A percentile compares a stretch with the other conserved stretches of the same genome.
Evolutionary conservation across 53 echinoderm and acorn worm genomes (phyloP).

Genomic region (Luidia sarsii): DNA sequence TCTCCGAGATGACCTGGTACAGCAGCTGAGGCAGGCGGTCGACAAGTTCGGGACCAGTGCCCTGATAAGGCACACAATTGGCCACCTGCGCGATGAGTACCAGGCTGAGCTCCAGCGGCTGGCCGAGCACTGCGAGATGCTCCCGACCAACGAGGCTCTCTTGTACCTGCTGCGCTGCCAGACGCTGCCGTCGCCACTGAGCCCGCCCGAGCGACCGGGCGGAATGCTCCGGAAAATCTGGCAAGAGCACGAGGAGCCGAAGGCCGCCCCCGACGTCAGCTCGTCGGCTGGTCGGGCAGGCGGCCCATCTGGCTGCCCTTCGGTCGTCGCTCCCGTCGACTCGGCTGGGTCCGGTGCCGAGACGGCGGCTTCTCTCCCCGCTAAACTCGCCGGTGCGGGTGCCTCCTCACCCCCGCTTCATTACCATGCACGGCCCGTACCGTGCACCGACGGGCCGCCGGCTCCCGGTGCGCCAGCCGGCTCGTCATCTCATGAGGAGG

Average conservation of each 20-base stretch:
- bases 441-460: neutral
- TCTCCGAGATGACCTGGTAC: neutral
- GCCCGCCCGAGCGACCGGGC: neutral
- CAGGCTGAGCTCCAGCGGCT: neutral
- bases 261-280: neutral
- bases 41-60: conserved; percentile 1
- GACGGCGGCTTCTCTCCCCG: neutral
- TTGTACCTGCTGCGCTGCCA: neutral
- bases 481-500: too few species aligned
- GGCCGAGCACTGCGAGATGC: neutral
- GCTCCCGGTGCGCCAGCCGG: neutral
- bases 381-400: neutral
- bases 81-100: conserved; percentile 15
- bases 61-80: neutral
- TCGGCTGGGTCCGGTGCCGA: neutral
- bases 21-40: conserved; percentile 16
- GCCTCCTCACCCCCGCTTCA: neutral
- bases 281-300: too few species aligned
- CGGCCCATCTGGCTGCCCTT: neutral
- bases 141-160: neutral
- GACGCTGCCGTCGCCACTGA: neutral
- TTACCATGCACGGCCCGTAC: neutral
- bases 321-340: neutral
- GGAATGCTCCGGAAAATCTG: neutral
- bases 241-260: neutral